Evolutionary conservation across 2,888 invertebrate species (phyloP).

Genomic region (Erpobdella octoculata): DNA sequence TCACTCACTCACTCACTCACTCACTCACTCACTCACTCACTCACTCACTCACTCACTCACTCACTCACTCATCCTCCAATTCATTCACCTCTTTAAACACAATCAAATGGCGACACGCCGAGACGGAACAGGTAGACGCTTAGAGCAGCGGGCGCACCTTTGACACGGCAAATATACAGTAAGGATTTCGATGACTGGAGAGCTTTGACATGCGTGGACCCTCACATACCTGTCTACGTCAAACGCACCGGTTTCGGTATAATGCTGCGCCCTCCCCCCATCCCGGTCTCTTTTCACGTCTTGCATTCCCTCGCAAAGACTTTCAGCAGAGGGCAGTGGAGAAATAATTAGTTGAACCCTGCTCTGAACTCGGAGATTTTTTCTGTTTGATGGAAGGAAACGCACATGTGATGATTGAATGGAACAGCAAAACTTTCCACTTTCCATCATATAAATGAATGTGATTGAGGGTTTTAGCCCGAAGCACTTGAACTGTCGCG

Average conservation of each 20-base stretch:
- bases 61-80: background rate
- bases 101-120: background rate
- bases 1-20: too few species aligned
- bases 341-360: slow-evolving; percentile 3
- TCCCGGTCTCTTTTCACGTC: background rate
- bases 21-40: background rate
- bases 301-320: too few species aligned
- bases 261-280: background rate
- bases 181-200: background rate
- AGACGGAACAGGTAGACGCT: slow-evolving; percentile 8
- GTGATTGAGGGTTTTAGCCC: background rate
- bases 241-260: background rate
- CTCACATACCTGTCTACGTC: slow-evolving; percentile 6
- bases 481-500: background rate
- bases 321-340: too few species aligned
- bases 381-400: background rate
- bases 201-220: slow-evolving; percentile 5
- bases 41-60: background rate
- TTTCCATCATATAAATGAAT: too few species aligned
- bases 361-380: background rate
- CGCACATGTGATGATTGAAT: background rate
- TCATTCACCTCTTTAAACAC: background rate
- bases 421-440: too few species aligned
- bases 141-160: background rate
- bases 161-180: slow-evolving; percentile 13